Conservation (phyloP, 2,888 invertebrate species). For the Hyalella azteca region DNA sequence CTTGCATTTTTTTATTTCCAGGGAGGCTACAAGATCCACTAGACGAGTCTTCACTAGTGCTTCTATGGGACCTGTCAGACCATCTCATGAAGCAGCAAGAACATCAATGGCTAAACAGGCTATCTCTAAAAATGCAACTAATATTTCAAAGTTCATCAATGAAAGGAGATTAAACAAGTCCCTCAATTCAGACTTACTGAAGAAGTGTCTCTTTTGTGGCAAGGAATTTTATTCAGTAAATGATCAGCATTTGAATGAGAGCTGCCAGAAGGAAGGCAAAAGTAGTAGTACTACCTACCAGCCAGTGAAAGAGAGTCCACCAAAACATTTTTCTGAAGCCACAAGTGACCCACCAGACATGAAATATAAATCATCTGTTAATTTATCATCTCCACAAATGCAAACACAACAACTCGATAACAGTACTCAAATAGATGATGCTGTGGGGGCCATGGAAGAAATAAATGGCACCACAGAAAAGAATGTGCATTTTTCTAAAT, state of each 20-base stretch:
- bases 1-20: neutral
- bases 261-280: no score
- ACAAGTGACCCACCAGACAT: no score
- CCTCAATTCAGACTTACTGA: no score
- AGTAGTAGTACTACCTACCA: no score
- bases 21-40: neutral
- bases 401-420: no score
- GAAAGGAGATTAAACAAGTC: no score
- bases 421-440: neutral
- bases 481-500: neutral
- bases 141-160: neutral
- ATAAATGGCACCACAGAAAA: neutral
- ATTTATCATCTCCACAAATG: no score
- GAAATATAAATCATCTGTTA: no score
- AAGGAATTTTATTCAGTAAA: neutral
- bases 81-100: neutral
- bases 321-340: no score
- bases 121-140: neutral
- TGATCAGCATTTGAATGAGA: no score
- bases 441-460: neutral
- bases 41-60: neutral
- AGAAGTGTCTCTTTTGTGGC: neutral
- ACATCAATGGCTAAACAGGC: neutral
- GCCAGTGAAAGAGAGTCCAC: no score
- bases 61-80: constrained; percentile 1